Evolutionary conservation across 2,888 invertebrate genomes (phyloP).

Genomic region (Choreutis nemorana): DNA sequence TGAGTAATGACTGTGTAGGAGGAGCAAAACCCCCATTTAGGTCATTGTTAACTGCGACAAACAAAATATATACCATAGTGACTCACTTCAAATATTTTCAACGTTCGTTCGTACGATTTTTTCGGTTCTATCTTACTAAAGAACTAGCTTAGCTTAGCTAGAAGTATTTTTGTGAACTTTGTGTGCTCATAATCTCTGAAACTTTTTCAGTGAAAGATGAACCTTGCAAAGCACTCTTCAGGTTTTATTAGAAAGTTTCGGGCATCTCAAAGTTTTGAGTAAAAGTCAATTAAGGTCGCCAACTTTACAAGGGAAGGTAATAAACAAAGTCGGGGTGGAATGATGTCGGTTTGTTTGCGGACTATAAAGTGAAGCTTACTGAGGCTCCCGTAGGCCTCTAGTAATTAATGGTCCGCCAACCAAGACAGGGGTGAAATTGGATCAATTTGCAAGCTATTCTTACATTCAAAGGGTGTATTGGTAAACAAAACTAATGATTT

Average conservation of each 20-base stretch:
- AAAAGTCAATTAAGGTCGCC: conserved; percentile 35
- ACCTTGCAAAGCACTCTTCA: no score
- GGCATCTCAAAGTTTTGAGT: conserved; percentile 28
- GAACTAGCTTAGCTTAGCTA: no score
- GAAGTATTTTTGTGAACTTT: conserved; percentile 5
- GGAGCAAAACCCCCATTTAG: no score
- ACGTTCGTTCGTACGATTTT: no score
- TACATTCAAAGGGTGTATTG: conserved; percentile 29
- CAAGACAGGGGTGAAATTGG: conserved; percentile 51
- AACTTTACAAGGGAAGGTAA: conserved; percentile 33
- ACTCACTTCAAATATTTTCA: no score
- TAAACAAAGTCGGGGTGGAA: conserved; percentile 49
- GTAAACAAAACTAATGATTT: conserved; percentile 22
- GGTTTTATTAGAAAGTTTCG: no score
- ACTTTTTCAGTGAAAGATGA: conserved; percentile 1
- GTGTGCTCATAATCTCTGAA: conserved; percentile 7
- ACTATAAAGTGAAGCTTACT: conserved; percentile 44
- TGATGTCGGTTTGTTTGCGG: conserved; percentile 58
- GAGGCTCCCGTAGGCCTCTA: conserved; percentile 32
- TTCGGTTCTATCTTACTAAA: no score
- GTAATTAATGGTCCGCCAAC: conserved; percentile 56
- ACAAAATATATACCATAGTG: no score
- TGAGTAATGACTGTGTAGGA: no score
- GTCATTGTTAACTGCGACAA: no score
- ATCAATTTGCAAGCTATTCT: conserved; percentile 55